Evolutionary conservation across 2,797 vertebrate species (phyloP), one percentile per base, ranked within the genome.

Genomic region (Phataginus tetradactyla): DNA sequence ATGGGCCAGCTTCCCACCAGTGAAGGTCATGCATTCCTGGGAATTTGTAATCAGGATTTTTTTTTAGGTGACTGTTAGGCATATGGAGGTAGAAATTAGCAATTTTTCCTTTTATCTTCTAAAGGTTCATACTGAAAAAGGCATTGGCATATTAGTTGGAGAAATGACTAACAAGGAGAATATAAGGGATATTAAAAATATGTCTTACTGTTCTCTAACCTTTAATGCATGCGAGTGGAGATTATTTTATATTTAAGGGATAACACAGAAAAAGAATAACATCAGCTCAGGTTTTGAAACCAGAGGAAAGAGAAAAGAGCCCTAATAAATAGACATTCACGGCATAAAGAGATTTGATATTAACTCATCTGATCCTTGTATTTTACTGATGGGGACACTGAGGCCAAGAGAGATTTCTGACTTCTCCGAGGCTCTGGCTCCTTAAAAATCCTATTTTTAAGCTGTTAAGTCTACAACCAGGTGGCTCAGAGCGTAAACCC

Each of bases 31-130:
- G 10, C 32, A 45, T 90, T 84, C 39, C 29, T 72, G 81, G 69
- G 79, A 85, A 72, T 87, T 66, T 63, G 20, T 86, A 37, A 57
- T 78, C 53, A 29, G 95, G 59, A 69, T 77, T 95, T 45, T 45
- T 45, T 45, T 45, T 86, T n/a, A 90, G 51, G 51, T 85, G 68
- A 63, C 18, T 37, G 15, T 25, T 59, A 42, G 34, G 66, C n/a
- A 64, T 32, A 25, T 18, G 18, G 57, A 85, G 53, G 80, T 72
- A 84, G 64, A 95, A 74, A 66, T 88, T 2, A 69, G n/a, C n/a
- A 23, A 0, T 53, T 95, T 90, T 92, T 94, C 27, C 21, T 71
- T 90, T 96, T 90, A 25, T 88, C 87, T 88, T 80, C n/a, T 18
- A 80, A 57, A 61, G 45, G 14, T 87, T 84, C 77, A 77, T 34